phyloP scores from a whole-genome alignment of 2,113 vertebrate genomes.

The Mormoops blainvillei region DNA sequence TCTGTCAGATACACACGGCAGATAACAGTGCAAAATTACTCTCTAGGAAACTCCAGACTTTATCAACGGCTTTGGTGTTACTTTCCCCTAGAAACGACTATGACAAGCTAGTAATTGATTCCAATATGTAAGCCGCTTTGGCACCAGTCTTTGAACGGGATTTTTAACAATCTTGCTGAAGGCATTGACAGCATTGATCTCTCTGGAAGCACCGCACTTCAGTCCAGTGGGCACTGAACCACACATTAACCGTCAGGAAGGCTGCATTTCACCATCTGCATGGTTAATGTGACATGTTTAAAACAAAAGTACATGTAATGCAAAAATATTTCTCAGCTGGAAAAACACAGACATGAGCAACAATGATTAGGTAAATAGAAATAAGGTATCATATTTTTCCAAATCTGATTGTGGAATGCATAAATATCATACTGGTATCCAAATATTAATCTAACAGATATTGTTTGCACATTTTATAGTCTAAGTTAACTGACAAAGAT shows the following conservation, averaged over 20 bases:
- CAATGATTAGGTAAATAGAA: not conserved
- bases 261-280: not conserved
- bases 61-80: not conserved
- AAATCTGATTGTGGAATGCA: not conserved
- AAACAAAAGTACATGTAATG: not conserved
- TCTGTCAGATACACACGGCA: not conserved
- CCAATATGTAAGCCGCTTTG: not conserved
- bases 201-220: not conserved
- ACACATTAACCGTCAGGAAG: not conserved
- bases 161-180: not conserved
- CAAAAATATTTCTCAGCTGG: not conserved
- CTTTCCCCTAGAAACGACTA: not conserved
- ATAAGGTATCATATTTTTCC: not conserved
- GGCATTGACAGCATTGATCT: not conserved
- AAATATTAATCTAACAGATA: not conserved
- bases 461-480: not conserved
- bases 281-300: not conserved
- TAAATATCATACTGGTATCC: not conserved
- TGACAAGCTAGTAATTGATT: not conserved
- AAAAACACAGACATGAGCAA: not conserved
- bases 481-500: not conserved
- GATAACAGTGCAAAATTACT: not conserved
- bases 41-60: not conserved
- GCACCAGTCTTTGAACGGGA: not conserved
- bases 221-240: not conserved